Evolutionary conservation across 2,113 vertebrate species (phyloP).

Genomic region (Ancistrus triradiatus): DNA sequence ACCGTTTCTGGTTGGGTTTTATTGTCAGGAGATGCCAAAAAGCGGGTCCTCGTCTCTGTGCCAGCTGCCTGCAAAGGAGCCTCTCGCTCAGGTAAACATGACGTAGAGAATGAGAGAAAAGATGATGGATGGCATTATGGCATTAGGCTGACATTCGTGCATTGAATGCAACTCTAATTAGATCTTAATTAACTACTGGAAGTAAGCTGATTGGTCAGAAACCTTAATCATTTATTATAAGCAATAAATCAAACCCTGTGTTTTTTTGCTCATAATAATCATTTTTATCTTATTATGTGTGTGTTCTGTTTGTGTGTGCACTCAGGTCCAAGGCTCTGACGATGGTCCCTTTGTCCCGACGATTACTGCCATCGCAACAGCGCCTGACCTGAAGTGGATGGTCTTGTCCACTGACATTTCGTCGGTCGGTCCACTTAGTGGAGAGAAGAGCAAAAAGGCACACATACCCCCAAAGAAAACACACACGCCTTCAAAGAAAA

Average conservation of each 20-base stretch:
- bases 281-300: too few relatives aligned
- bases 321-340: slow-evolving; percentile 73
- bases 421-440: slow-evolving; percentile 71
- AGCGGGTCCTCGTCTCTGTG: slow-evolving; percentile 36
- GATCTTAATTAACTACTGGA: not conserved
- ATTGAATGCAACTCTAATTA: not conserved
- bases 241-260: not conserved
- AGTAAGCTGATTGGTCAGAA: too few relatives aligned
- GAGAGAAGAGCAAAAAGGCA: slow-evolving; percentile 69
- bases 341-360: slow-evolving; percentile 79
- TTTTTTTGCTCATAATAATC: too few relatives aligned
- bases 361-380: slow-evolving; percentile 80
- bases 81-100: slow-evolving; percentile 75
- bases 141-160: slow-evolving; percentile 1
- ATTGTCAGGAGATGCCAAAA: slow-evolving; percentile 41
- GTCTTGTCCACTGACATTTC: slow-evolving; percentile 78
- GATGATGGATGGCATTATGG: not conserved
- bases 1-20: not conserved
- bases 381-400: slow-evolving; percentile 80
- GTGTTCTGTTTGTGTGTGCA: slow-evolving; percentile 24
- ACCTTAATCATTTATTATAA: too few relatives aligned
- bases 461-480: slow-evolving; percentile 60
- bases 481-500: slow-evolving; percentile 38
- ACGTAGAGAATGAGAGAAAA: slow-evolving; percentile 65
- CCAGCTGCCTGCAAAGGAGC: slow-evolving; percentile 75